Base-by-base conservation (phyloP, 2,888 invertebrate species). In the Hypercompe scribonia region DNA sequence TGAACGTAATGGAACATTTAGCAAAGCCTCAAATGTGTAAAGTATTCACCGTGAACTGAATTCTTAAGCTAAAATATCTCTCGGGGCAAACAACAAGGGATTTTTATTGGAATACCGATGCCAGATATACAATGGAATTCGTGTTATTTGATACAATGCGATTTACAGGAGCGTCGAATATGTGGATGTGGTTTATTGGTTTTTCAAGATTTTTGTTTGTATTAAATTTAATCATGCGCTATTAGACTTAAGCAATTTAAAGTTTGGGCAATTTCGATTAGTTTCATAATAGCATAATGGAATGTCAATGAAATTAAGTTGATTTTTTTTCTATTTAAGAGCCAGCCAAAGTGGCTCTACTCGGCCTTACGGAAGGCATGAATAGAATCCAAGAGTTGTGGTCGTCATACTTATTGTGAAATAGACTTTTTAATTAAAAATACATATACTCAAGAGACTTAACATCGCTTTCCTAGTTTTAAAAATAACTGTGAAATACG, bases 101-200 rank as follows among this genome's bases (percentile, higher is more conserved):
- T 78, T 83, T 78, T 82, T 82, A 82, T 83, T 82, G 82, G 75
- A 82, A 83, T 82, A 83, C 81, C 82, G 54, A 71, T 61, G 83
- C 58, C 72, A 77, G 75, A 68, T 78, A 70, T 64, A 54, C n/a
- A 33, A 61, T 34, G 65, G 83, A 76, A 82, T 79, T 71, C 73
- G 39, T 66, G 76, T 79, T 82, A 82, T 82, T 82, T 73, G 83
- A 79, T 79, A 79, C 74, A 68, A 69, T 68, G 67, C 67, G 67
- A 67, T 63, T 34, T 31, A 10, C 2, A 8, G 54, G 71, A 73
- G 65, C 58, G 34, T 46, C 54, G 63, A 24, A 34, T 39, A 42
- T 15, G 58, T 72, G 58, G 73, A 73, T 63, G 71, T 65, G 77
- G 28, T 54, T 74, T 74, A 63, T 74, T 67, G 63, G 36, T 63